Percentiles rank a stretch among this genome's conserved stretches.
Conservation (phyloP, 2,888 invertebrate species). For the Cryptus armator region DNA sequence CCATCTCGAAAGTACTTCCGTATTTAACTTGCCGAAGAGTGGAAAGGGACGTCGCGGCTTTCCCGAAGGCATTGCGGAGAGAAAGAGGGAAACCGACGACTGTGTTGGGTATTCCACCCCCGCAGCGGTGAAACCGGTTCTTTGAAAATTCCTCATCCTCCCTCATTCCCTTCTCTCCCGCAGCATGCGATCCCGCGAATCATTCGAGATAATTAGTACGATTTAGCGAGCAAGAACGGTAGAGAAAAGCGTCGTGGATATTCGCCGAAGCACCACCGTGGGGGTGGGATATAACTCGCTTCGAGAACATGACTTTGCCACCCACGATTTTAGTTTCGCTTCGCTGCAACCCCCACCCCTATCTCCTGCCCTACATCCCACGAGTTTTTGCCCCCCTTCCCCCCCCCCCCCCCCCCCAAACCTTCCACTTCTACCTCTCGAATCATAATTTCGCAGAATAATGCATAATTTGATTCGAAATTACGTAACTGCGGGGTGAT, state of each 20-base stretch:
- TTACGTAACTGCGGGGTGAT: too few relatives aligned
- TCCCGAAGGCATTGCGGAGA: background rate
- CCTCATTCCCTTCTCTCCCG: background rate
- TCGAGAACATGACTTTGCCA: slow-evolving; percentile 19
- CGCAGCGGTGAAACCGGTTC: background rate
- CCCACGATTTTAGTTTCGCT: slow-evolving; percentile 1
- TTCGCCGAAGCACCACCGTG: slow-evolving; percentile 5
- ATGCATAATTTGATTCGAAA: too few relatives aligned
- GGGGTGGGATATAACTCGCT: slow-evolving; percentile 32
- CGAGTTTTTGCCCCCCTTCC: too few relatives aligned
- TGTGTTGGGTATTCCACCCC: background rate
- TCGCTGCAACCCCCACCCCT: slow-evolving; percentile 17
- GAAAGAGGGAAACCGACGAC: background rate
- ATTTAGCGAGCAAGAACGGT: slow-evolving; percentile 46
- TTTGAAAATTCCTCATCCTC: background rate
- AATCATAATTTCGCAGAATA: too few relatives aligned
- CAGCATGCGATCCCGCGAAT: slow-evolving; percentile 34
- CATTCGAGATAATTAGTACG: slow-evolving; percentile 58
- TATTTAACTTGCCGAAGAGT: slow-evolving; percentile 10
- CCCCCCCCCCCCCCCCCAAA: too few relatives aligned
- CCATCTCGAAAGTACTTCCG: slow-evolving; percentile 2
- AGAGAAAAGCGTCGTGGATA: background rate
- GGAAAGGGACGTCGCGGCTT: background rate
- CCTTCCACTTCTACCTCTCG: too few relatives aligned
- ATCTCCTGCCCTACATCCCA: background rate